Conservation (phyloP, 2,113 vertebrate species). For the Centropristis striata region DNA sequence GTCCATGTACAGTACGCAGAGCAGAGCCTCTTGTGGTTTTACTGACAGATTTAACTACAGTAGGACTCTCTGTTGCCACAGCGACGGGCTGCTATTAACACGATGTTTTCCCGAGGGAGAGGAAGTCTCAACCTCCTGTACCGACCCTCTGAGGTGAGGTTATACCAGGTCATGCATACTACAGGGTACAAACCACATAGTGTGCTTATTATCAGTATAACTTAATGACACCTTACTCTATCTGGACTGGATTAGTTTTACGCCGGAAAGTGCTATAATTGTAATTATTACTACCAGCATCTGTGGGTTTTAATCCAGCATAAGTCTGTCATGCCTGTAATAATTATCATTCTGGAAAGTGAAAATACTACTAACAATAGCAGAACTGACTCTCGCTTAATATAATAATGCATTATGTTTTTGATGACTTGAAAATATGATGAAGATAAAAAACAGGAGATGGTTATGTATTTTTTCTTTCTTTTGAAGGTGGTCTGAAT, state of each 20-base stretch:
- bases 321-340: slow-evolving; percentile 15
- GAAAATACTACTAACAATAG: not conserved
- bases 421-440: not conserved
- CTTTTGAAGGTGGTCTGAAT: not conserved
- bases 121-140: slow-evolving; percentile 64
- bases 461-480: not conserved
- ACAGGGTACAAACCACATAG: slow-evolving; percentile 29
- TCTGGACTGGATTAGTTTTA: slow-evolving; percentile 52
- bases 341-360: slow-evolving; percentile 11
- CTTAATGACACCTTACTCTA: slow-evolving; percentile 45
- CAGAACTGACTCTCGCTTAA: not conserved
- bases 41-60: slow-evolving; percentile 74
- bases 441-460: no score
- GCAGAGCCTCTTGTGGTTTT: slow-evolving; percentile 75
- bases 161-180: slow-evolving; percentile 64
- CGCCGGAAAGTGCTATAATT: slow-evolving; percentile 35
- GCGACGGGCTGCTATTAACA: slow-evolving; percentile 75
- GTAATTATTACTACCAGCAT: slow-evolving; percentile 62
- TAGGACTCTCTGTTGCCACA: slow-evolving; percentile 70
- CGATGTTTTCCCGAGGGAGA: slow-evolving; percentile 65
- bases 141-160: slow-evolving; percentile 55
- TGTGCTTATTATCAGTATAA: slow-evolving; percentile 45
- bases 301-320: slow-evolving; percentile 31
- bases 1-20: slow-evolving; percentile 48
- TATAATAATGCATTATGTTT: not conserved